Percentiles rank a stretch among this genome's conserved stretches.
phyloP scores from a whole-genome alignment of 2,113 vertebrate species.

The Drymodes brunneopygia region DNA sequence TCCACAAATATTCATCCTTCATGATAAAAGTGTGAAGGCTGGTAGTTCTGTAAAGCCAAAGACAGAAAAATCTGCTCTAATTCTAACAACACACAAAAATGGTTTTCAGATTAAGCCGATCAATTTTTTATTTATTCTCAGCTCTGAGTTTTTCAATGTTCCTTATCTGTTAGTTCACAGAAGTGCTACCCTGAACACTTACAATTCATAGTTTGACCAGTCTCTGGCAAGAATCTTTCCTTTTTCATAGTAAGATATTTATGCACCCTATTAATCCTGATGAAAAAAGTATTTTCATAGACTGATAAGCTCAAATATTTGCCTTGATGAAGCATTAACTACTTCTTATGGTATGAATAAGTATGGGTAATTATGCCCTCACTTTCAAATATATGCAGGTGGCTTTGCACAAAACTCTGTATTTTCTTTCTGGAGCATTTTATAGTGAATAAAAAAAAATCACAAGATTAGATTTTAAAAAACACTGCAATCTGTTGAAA shows the following conservation, averaged over 20 bases:
- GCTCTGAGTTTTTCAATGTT: neutral
- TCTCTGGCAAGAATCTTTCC: neutral
- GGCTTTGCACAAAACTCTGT: neutral
- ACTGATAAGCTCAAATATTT: constrained; percentile 11
- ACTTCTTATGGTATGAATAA: neutral
- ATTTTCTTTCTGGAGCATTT: neutral
- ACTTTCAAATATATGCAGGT: neutral
- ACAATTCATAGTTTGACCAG: neutral
- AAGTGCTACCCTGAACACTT: neutral
- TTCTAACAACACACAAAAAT: neutral
- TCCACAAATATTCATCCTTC: neutral
- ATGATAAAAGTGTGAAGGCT: neutral
- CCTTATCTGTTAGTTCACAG: neutral
- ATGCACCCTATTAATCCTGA: neutral
- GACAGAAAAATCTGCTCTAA: neutral
- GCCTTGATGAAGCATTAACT: neutral
- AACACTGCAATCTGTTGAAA: neutral
- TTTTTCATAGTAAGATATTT: neutral
- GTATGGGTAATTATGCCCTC: neutral
- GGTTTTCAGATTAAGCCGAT: neutral
- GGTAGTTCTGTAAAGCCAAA: neutral
- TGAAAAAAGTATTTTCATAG: neutral
- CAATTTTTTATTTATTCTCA: neutral
- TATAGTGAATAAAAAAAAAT: neutral
- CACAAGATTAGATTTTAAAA: neutral